phyloP scores from a whole-genome alignment of 2,797 vertebrate species.

The Toxotes lorentzi region DNA sequence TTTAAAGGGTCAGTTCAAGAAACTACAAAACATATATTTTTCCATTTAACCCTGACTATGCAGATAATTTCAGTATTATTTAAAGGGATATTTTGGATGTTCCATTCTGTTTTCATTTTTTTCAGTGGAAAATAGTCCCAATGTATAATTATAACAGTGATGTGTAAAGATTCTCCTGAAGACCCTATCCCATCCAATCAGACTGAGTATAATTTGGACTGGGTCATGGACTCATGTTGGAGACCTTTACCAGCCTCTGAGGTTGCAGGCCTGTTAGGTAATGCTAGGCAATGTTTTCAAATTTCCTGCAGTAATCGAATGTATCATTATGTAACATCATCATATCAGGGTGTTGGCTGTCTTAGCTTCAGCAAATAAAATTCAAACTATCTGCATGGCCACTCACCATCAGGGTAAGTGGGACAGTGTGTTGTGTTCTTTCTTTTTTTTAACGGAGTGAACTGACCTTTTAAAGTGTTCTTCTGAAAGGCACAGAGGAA shows the following conservation, averaged over 20 bases:
- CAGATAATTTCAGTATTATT: background rate
- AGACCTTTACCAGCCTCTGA: too few species aligned
- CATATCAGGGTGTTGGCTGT: background rate
- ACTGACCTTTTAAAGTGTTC: slow-evolving; percentile 33
- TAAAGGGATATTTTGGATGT: background rate
- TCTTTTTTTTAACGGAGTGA: slow-evolving; percentile 2
- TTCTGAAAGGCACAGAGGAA: slow-evolving; percentile 31
- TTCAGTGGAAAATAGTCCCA: background rate
- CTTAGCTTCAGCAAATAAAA: background rate
- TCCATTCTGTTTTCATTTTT: background rate
- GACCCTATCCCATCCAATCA: too few species aligned
- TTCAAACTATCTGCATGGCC: slow-evolving; percentile 5
- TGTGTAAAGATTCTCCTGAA: too few species aligned
- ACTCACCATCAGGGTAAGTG: background rate
- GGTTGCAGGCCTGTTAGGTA: too few species aligned
- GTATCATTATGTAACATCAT: background rate
- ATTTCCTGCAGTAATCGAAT: too few species aligned
- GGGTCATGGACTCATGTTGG: too few species aligned
- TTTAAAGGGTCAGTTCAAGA: slow-evolving; percentile 36
- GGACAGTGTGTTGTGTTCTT: background rate
- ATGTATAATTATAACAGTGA: background rate
- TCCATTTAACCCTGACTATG: background rate
- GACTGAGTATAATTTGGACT: too few species aligned
- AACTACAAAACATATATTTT: slow-evolving; percentile 8
- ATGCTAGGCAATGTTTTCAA: too few species aligned